phyloP scores from a whole-genome alignment of 2,797 vertebrate genomes.

The Furcifer pardalis region DNA sequence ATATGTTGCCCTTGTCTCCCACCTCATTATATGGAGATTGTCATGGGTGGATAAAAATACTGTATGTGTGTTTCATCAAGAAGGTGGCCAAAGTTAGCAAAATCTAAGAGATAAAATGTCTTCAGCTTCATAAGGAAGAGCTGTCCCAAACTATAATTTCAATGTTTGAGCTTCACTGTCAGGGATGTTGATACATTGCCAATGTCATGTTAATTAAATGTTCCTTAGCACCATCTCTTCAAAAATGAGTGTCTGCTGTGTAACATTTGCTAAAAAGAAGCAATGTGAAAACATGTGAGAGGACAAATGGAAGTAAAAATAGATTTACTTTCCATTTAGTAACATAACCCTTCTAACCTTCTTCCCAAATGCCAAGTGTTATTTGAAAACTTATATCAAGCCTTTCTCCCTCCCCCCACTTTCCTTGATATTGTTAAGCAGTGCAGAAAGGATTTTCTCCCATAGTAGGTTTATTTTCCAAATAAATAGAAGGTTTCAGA shows the following conservation, averaged over 20 bases:
- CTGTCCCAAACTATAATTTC: too few species aligned
- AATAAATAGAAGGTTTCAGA: background rate
- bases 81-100: background rate
- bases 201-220: constrained; percentile 21
- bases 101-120: background rate
- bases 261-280: constrained; percentile 34
- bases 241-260: background rate
- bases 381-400: constrained; percentile 4
- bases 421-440: background rate
- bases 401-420: background rate
- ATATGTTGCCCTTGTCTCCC: too few species aligned
- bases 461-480: background rate
- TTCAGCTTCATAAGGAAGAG: background rate
- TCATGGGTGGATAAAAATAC: too few species aligned
- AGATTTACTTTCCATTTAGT: constrained; percentile 21
- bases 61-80: too few species aligned
- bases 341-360: constrained; percentile 18
- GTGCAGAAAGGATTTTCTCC: background rate
- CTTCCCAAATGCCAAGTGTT: constrained; percentile 11
- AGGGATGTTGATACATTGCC: background rate
- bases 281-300: constrained; percentile 2
- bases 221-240: background rate
- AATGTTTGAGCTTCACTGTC: background rate
- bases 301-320: background rate
- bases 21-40: too few species aligned